Evolutionary conservation across 2,888 invertebrate genomes (phyloP), one percentile per base, ranked within the genome.

Genomic region (Allolobophora icterica): DNA sequence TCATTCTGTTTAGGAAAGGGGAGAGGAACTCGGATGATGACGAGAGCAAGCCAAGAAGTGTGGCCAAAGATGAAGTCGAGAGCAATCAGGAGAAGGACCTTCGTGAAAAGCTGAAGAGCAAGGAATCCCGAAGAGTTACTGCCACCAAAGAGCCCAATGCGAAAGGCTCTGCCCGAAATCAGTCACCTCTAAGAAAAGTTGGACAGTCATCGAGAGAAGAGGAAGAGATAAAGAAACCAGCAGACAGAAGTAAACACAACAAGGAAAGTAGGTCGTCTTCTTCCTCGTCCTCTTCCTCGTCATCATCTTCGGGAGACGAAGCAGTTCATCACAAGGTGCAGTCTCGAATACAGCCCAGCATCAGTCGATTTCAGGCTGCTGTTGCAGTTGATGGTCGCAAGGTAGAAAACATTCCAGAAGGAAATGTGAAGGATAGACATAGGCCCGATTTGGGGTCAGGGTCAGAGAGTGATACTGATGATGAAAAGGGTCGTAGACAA

Each of bases 401-500:
- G n/a, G 87, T 19, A 87, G 38, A 87, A 17, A 87, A 38, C 87
- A 35, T 87, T 87, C 87, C 87, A 35, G 87, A 34, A 24, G 38
- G 87, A 87, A 87, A 35, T 34, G 38, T 35, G 38, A 87, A 38
- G 35, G 87, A 11, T 8, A 38, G 38, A 34, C 34, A 17, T 13
- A 35, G n/a, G 87, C 30, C 21, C 19, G 34, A 30, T 35, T 38
- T 38, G 2, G 38, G 87, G 15, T 35, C 87, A 6, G 17, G 3
- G 35, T 87, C 87, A 87, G 87, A 87, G 34, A 38, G 38, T 35
- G 87, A 87, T 87, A 35, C 19, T 87, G 71, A 71, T n/a, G 71
- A 71, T n/a, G 71, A 71, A n/a, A 71, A 71, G 30, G 11, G 6
- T n/a, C 71, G n/a, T 71, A 13, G n/a, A 17, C 30, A 71, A 13